Evolutionary conservation across 2,113 vertebrate genomes (phyloP), one percentile per base, ranked within the genome.

Genomic region (Nesogale talazaci): DNA sequence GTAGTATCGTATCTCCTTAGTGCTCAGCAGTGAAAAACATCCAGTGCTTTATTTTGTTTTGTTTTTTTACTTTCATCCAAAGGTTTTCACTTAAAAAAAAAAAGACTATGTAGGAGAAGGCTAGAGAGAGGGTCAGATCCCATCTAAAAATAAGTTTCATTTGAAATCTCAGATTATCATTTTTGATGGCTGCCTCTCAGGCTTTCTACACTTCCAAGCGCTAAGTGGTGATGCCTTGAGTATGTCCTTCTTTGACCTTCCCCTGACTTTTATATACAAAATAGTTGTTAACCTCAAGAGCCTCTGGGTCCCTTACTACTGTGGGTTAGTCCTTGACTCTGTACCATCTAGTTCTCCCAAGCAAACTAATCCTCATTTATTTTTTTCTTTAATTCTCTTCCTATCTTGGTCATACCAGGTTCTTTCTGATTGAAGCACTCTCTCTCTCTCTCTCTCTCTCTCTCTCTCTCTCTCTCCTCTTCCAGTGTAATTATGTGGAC

Each of bases 401-500:
- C 25, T 57, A 17, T 83, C 65, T 81, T 67, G 25, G 87, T 29
- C 23, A 29, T 2, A 6, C 61, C 67, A 79, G n/a, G 81, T 36
- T 34, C 25, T 70, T 42, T 87, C 23, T 36, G 59, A 83, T n/a
- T 67, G 59, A 46, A 81, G 22, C 36, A 59, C 85, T 19, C 8
- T 6, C 65, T 46, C 52, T 36, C 3, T 31, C n/a, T n/a, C n/a
- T n/a, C n/a, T n/a, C n/a, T n/a, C n/a, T 2, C 65, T 9, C 5
- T 29, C 8, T 29, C 22, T 27, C 34, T 52, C 3, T 75, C 92
- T 92, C 75, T 56, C 90, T 57, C 14, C 69, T 1, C 22, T 86
- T 4, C 29, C 15, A 75, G 80, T 90, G 79, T 42, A 76, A 69
- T 11, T 74, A 61, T 94, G 36, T 89, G 98, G 98, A 97, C 97